Evolutionary conservation across 2,797 vertebrate species (phyloP).

Genomic region (Heteromormyrus szaboi): DNA sequence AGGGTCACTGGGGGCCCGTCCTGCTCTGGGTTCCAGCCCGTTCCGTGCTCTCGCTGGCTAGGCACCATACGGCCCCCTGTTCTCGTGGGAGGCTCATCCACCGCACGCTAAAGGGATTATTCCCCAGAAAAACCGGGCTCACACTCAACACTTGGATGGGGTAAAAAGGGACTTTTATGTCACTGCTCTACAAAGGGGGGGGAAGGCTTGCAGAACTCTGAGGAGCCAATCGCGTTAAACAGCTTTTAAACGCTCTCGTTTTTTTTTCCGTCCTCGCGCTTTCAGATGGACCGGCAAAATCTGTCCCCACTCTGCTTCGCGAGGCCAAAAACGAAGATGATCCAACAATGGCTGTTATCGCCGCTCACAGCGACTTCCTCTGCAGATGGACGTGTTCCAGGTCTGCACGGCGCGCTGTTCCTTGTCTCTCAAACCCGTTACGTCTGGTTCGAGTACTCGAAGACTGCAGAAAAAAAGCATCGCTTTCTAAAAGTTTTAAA

Average conservation of each 20-base stretch:
- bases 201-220: background rate
- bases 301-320: background rate
- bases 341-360: slow-evolving; percentile 5
- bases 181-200: slow-evolving; percentile 1
- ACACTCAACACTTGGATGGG: slow-evolving; percentile 14
- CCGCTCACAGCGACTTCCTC: background rate
- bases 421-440: background rate
- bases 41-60: background rate
- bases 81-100: slow-evolving; percentile 11
- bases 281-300: background rate
- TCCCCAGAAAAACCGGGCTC: slow-evolving; percentile 18
- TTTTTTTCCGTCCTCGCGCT: background rate
- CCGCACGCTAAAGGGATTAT: slow-evolving; percentile 25
- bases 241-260: slow-evolving; percentile 13
- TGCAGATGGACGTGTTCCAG: background rate
- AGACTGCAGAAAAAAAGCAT: background rate
- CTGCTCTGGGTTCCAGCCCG: background rate
- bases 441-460: background rate
- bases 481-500: background rate
- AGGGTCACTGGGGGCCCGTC: background rate
- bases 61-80: background rate
- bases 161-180: slow-evolving; percentile 25
- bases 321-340: background rate
- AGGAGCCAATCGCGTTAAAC: slow-evolving; percentile 24
- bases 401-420: background rate